A percentile compares a stretch with the other conserved stretches of the same genome.
Conservation (phyloP, 1,140 invertebrate species). For the Anagrus nilaparvatae region DNA sequence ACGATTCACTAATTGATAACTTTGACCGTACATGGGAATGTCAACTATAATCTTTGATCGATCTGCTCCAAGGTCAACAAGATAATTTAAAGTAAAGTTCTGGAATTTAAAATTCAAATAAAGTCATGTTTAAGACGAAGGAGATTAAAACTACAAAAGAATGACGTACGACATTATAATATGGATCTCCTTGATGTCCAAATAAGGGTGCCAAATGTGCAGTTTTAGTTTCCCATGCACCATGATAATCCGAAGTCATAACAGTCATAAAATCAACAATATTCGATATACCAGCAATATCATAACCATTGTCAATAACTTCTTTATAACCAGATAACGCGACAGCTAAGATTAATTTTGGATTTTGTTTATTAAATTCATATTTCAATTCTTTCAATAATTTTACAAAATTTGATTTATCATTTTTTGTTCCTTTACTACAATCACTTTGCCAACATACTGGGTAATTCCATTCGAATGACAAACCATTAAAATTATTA, state of each 20-base stretch:
- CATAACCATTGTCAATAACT: constrained; percentile 75
- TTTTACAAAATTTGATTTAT: constrained; percentile 67
- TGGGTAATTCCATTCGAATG: constrained; percentile 87
- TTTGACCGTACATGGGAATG: constrained; percentile 82
- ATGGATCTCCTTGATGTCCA: constrained; percentile 50
- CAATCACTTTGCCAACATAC: constrained; percentile 87
- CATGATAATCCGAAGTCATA: constrained; percentile 85
- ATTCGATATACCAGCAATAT: constrained; percentile 56
- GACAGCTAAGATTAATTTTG: constrained; percentile 64
- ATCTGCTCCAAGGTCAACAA: constrained; percentile 62
- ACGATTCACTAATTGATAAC: constrained; percentile 54
- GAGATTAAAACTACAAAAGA: not conserved
- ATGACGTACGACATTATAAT: constrained; percentile 69
- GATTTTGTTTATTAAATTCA: constrained; percentile 59
- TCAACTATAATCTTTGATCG: constrained; percentile 75
- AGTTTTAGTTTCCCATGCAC: constrained; percentile 69
- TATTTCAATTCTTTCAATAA: constrained; percentile 69
- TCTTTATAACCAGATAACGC: constrained; percentile 83
- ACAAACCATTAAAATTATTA: constrained; percentile 70
- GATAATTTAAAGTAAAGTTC: constrained; percentile 69
- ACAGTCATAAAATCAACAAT: constrained; percentile 73
- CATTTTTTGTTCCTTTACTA: constrained; percentile 61
- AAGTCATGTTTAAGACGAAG: not conserved
- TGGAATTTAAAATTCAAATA: constrained; percentile 24
- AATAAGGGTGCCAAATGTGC: constrained; percentile 77